Conservation (phyloP, 2,113 vertebrate genomes). For the Macquaria ambigua region DNA sequence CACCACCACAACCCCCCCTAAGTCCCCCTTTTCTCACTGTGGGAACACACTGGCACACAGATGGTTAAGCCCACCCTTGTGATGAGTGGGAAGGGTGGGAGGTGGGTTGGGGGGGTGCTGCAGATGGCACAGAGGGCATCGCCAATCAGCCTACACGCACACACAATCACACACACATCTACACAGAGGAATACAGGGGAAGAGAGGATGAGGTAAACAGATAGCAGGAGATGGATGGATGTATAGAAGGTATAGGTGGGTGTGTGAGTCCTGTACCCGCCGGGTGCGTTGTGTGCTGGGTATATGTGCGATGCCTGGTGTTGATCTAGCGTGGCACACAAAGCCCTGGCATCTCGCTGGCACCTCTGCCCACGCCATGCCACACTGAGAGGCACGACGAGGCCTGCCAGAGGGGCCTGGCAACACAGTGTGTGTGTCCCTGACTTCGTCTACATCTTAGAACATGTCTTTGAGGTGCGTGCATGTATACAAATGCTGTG, state of each 20-base stretch:
- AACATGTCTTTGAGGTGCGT: constrained; percentile 39
- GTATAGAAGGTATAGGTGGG: constrained; percentile 61
- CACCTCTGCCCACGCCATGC: constrained; percentile 78
- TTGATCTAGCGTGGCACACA: constrained; percentile 72
- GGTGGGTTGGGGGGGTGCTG: constrained; percentile 64
- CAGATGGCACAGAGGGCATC: constrained; percentile 89
- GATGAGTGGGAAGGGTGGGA: constrained; percentile 78
- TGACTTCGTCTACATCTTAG: constrained; percentile 56
- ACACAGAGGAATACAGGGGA: constrained; percentile 11
- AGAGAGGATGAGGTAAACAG: constrained; percentile 15
- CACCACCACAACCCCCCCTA: constrained; percentile 4
- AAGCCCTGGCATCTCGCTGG: constrained; percentile 74
- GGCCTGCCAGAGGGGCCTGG: constrained; percentile 78
- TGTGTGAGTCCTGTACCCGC: constrained; percentile 49
- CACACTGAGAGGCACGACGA: constrained; percentile 72
- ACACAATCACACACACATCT: constrained; percentile 25
- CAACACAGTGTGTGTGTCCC: constrained; percentile 47
- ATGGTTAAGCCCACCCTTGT: constrained; percentile 89
- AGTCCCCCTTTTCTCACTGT: constrained; percentile 73
- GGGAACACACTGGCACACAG: constrained; percentile 86
- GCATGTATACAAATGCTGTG: not conserved
- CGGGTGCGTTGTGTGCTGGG: constrained; percentile 19
- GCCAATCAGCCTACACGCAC: constrained; percentile 79
- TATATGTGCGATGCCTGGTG: constrained; percentile 55
- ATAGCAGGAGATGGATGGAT: constrained; percentile 27